Evolutionary conservation across 2,113 vertebrate species (phyloP).

Genomic region (Aviceda subcristata): DNA sequence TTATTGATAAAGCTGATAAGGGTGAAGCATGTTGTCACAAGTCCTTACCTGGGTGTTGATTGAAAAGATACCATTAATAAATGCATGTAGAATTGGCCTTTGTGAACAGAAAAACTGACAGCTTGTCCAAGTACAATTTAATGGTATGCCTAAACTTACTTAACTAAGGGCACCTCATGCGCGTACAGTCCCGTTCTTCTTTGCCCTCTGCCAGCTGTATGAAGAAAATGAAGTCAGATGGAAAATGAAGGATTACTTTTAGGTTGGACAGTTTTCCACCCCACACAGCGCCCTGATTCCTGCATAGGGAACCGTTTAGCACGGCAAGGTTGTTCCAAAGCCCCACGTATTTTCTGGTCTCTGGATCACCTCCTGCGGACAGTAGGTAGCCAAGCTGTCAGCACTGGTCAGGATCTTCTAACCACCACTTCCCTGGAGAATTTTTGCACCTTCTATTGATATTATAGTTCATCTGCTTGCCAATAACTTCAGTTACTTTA

Average conservation of each 20-base stretch:
- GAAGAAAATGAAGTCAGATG: fast-evolving
- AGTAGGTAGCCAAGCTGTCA: neutral
- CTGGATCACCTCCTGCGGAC: neutral
- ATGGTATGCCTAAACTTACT: neutral
- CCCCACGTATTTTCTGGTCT: neutral
- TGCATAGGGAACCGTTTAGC: neutral
- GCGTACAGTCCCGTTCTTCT: neutral
- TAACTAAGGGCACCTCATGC: neutral
- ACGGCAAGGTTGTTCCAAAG: neutral
- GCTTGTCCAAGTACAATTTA: neutral
- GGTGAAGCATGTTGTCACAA: neutral
- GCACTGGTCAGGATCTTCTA: neutral
- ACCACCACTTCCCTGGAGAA: neutral
- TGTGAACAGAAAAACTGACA: neutral
- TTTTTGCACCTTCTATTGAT: neutral
- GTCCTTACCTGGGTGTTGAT: neutral
- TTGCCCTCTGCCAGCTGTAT: neutral
- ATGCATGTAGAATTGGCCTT: neutral
- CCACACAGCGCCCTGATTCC: fast-evolving
- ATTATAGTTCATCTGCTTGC: neutral
- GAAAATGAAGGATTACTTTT: neutral
- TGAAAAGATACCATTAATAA: neutral
- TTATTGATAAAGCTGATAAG: neutral
- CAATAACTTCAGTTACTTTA: neutral
- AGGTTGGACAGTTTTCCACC: neutral